Percentiles rank a stretch among this genome's conserved stretches.
These are phyloP conservation scores for Dynastes tityus DNA, from an alignment of 2,888 invertebrate species.

Conservation along the genomic window DNA sequence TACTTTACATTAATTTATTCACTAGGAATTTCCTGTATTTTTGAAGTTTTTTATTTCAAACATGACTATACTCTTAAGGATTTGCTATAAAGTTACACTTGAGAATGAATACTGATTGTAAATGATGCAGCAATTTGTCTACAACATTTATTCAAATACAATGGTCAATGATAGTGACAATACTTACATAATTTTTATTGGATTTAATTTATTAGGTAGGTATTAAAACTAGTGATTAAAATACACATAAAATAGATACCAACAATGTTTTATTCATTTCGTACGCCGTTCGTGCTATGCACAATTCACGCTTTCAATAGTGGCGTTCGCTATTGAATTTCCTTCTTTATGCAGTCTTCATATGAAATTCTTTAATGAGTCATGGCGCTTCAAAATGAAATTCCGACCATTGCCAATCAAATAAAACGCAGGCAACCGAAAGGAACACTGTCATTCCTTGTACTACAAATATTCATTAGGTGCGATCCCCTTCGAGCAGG, in stretches of 20 bases:
- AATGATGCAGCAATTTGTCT: too few relatives aligned
- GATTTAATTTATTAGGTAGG: too few relatives aligned
- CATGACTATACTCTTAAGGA: not conserved
- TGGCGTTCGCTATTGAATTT: constrained; percentile 3
- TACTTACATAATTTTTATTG: too few relatives aligned
- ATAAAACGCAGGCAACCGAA: constrained; percentile 67
- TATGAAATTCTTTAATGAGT: constrained; percentile 55
- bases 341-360: not conserved
- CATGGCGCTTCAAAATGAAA: constrained; percentile 58
- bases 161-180: too few relatives aligned
- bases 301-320: not conserved
- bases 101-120: not conserved
- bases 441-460: constrained; percentile 66
- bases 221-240: too few relatives aligned
- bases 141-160: too few relatives aligned
- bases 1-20: constrained; percentile 15
- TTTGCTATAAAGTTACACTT: not conserved
- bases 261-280: too few relatives aligned
- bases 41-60: not conserved
- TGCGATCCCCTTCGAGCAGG: constrained; percentile 57
- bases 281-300: too few relatives aligned
- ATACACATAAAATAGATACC: too few relatives aligned
- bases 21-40: not conserved
- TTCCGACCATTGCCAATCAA: constrained; percentile 62
- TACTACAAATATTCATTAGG: constrained; percentile 68